Conservation (phyloP, 2,113 vertebrate species). For the Apistogramma diplotaenia region DNA sequence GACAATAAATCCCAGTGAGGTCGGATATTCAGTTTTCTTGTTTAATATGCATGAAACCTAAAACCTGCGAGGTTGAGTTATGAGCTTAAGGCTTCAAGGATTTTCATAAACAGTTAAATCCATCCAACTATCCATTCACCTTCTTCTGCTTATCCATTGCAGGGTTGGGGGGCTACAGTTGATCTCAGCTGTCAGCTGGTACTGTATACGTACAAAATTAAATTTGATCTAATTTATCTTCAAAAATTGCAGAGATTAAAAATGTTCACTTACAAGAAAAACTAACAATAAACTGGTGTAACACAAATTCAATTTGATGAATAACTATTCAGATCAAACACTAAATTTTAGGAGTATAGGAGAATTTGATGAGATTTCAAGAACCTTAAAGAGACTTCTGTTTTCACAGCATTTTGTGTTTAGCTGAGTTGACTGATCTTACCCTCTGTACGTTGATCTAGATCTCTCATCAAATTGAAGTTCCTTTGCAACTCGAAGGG, state of each 20-base stretch:
- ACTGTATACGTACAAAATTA: too few species aligned
- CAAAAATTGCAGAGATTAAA: too few species aligned
- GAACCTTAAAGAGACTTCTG: neutral
- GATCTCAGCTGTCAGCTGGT: neutral
- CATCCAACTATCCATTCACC: neutral
- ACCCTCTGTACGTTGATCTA: conserved; percentile 97
- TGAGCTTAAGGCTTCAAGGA: neutral
- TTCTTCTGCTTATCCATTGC: neutral
- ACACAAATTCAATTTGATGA: too few species aligned
- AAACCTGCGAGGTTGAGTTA: neutral
- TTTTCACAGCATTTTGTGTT: neutral
- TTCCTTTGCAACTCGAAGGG: conserved; percentile 97
- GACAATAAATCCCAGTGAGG: neutral
- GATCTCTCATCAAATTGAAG: conserved; percentile 96
- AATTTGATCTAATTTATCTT: too few species aligned
- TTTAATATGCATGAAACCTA: neutral
- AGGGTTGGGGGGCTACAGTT: neutral
- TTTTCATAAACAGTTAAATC: neutral
- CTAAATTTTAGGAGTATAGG: too few species aligned
- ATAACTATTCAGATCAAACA: too few species aligned
- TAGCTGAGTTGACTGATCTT: conserved; percentile 10
- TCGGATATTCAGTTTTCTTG: neutral
- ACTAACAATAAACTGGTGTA: too few species aligned
- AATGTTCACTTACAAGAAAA: too few species aligned
- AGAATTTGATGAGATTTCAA: too few species aligned